Percentiles rank a stretch among this genome's conserved stretches.
Evolutionary conservation across 2,797 vertebrate genomes (phyloP).

Genomic region (Hemitrygon akajei): DNA sequence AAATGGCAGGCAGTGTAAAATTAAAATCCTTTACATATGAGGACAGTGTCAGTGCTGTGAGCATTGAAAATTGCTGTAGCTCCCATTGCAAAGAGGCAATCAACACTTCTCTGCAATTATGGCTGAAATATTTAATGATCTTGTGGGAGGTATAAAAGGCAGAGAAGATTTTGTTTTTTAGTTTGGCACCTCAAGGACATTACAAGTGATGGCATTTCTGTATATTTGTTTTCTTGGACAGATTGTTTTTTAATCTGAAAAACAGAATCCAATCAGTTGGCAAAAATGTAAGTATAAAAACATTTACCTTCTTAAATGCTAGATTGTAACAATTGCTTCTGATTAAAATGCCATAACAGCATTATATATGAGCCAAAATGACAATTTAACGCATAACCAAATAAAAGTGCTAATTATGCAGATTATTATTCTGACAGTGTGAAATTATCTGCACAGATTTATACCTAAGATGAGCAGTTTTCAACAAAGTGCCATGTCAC

Average conservation of each 20-base stretch:
- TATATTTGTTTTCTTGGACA: not conserved
- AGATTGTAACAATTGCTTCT: not conserved
- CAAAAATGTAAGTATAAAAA: not conserved
- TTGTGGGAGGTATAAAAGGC: not conserved
- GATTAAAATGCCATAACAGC: not conserved
- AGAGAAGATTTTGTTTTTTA: not conserved
- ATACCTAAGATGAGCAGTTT: not conserved
- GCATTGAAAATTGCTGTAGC: not conserved
- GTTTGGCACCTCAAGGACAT: not conserved
- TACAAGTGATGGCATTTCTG: not conserved
- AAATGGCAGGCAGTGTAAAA: not conserved
- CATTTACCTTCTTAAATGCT: not conserved
- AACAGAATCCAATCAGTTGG: not conserved
- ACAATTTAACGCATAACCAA: not conserved
- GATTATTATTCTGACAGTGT: not conserved
- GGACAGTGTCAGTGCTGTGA: not conserved
- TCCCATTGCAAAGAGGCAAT: not conserved
- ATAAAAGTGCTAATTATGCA: not conserved
- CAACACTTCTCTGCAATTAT: not conserved
- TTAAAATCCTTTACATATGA: not conserved
- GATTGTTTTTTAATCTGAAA: no score
- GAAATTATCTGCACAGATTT: not conserved
- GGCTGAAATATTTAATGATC: not conserved
- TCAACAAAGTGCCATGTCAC: not conserved
- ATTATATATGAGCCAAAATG: not conserved